Evolutionary conservation across 1,140 invertebrate genomes (phyloP).

Genomic region (Sitodiplosis mosellana): DNA sequence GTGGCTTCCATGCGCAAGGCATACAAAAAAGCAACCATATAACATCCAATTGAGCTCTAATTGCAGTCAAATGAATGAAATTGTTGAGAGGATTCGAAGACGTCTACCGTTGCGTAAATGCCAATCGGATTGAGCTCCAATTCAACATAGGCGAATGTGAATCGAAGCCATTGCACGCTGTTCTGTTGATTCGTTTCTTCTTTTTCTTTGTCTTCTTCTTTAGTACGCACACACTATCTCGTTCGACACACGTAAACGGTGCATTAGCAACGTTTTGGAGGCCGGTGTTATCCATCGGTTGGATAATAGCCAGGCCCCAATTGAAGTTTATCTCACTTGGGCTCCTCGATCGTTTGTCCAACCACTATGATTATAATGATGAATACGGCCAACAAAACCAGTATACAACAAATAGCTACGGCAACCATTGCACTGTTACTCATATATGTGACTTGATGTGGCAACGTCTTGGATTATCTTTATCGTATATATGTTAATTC

Average conservation of each 20-base stretch:
- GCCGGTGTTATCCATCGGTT: conserved; percentile 23
- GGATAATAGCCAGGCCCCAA: conserved; percentile 26
- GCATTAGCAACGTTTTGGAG: not conserved
- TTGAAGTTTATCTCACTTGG: conserved; percentile 30
- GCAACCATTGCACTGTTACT: conserved; percentile 43
- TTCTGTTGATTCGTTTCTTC: not conserved
- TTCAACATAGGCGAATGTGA: too few species aligned
- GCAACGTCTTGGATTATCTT: not conserved
- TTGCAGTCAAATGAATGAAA: too few species aligned
- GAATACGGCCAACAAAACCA: conserved; percentile 54
- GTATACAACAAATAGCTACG: conserved; percentile 57
- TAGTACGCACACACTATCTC: not conserved
- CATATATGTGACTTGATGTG: conserved; percentile 10
- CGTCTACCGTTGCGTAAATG: too few species aligned
- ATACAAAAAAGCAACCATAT: too few species aligned
- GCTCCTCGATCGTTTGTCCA: conserved; percentile 44
- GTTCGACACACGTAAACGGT: not conserved
- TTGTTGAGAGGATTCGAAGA: too few species aligned
- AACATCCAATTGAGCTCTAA: too few species aligned
- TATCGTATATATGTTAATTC: not conserved
- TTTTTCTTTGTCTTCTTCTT: too few species aligned
- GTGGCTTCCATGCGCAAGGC: too few species aligned
- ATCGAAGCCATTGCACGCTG: not conserved
- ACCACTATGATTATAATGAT: conserved; percentile 60
- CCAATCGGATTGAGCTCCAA: too few species aligned